Conservation (phyloP, 1,140 invertebrate genomes). For the Aphidius gifuensis region DNA sequence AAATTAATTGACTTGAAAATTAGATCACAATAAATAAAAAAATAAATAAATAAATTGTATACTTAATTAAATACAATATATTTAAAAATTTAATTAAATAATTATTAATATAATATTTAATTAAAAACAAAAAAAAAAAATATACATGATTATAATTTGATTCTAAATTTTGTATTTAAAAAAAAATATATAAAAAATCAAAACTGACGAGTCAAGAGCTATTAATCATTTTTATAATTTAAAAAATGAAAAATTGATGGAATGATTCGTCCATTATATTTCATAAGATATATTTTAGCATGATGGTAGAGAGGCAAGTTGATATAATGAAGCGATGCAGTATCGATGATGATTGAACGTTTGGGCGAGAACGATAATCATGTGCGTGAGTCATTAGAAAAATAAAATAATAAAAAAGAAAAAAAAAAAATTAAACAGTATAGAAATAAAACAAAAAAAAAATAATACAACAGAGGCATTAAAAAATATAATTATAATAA, state of each 20-base stretch:
- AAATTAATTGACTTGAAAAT: too few relatives aligned
- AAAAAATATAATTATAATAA: constrained; percentile 21
- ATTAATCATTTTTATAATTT: constrained; percentile 1
- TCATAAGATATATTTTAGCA: constrained; percentile 1
- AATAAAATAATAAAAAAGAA: constrained; percentile 21
- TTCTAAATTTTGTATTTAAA: too few relatives aligned
- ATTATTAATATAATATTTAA: too few relatives aligned
- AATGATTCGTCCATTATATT: constrained; percentile 3
- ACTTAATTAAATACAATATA: too few relatives aligned
- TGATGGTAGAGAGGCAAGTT: not conserved
- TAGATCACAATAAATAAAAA: too few relatives aligned
- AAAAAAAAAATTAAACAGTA: not conserved
- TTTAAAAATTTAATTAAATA: too few relatives aligned
- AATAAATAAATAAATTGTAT: too few relatives aligned
- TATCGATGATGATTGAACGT: constrained; percentile 12
- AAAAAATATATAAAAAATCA: not conserved
- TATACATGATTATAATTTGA: too few relatives aligned
- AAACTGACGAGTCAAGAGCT: not conserved
- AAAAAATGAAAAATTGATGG: not conserved
- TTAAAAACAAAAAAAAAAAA: too few relatives aligned
- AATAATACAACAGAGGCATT: constrained; percentile 24
- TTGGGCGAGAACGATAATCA: not conserved
- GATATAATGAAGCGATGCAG: constrained; percentile 8
- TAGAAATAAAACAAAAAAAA: not conserved
- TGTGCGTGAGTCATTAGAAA: constrained; percentile 1